Conservation (phyloP, 2,888 invertebrate species). For the Phyllotreta cruciferae region DNA sequence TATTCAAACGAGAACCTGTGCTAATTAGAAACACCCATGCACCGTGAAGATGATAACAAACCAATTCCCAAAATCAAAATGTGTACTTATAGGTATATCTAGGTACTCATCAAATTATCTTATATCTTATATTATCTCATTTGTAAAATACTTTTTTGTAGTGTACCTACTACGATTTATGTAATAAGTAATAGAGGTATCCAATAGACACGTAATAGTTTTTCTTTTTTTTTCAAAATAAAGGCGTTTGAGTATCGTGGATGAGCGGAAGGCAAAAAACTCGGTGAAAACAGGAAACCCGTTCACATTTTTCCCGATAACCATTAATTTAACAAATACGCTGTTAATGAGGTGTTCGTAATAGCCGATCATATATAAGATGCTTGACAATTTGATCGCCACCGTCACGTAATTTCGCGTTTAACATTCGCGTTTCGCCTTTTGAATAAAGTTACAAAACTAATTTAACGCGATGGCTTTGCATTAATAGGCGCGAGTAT, state of each 20-base stretch:
- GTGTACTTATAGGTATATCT: no score
- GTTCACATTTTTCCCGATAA: slow-evolving; percentile 41
- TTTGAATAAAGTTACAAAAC: slow-evolving; percentile 40
- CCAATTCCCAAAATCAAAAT: no score
- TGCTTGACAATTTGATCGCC: slow-evolving; percentile 44
- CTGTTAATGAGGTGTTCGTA: slow-evolving; percentile 45
- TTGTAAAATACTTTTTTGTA: no score
- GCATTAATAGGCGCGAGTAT: slow-evolving; percentile 32
- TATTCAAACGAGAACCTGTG: no score
- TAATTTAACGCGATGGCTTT: slow-evolving; percentile 36
- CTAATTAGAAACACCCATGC: no score
- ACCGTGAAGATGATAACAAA: no score
- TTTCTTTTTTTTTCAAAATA: neutral
- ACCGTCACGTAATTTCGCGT: slow-evolving; percentile 36
- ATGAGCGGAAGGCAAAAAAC: slow-evolving; percentile 14
- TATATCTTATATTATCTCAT: no score
- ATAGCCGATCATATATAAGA: slow-evolving; percentile 44
- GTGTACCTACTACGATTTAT: no score
- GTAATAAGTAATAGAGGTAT: no score
- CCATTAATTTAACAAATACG: slow-evolving; percentile 45
- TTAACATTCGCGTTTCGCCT: slow-evolving; percentile 33
- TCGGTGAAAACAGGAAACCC: slow-evolving; percentile 40
- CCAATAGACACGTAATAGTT: no score
- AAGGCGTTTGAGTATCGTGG: slow-evolving; percentile 12
- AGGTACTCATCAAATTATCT: no score